Base-by-base conservation (phyloP, 2,888 invertebrate genomes). In the Linnaemya tessellans region DNA sequence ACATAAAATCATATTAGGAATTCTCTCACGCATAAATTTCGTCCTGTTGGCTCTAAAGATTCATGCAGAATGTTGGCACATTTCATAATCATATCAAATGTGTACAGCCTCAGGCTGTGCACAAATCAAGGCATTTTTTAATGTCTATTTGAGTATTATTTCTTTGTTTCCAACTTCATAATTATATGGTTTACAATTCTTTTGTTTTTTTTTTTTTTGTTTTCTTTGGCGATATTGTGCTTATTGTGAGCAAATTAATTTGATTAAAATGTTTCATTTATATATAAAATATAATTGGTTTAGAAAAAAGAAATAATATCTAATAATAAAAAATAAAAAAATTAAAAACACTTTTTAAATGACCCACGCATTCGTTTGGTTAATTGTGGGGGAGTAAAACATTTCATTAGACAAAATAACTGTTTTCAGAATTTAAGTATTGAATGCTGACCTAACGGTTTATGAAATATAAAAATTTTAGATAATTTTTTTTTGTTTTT, bases 11-110 rank as follows among this genome's bases (percentile, higher is more conserved):
- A 80, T 73, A 77, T 80, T 60, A 77, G 30, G 84, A 86, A 87
- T 87, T 87, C 86, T 86, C 87, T 87, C 87, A 87, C 87, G 87
- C 87, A 86, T 80, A 35, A 58, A 64, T 60, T 51, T 67, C 54
- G 58, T 70, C 43, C 62, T 60, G 38, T 41, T 67, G 22, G 22
- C 35, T 54, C 43, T 13, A 41, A 64, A 75, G 41, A 82, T 67
- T 51, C 75, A 54, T 62, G 71, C 58, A 30, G 20, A 46, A 54
- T 65, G 15, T 38, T 38, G 41, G 18, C 62, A 51, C 73, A 78
- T 54, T 54, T 82, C 71, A 77, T 62, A 80, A 82, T 71, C 81
- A 70, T 80, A 79, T 80, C 60, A 77, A 74, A 80, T 71, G 20
- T 68, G 22, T 51, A 68, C 54, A 51, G 87, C 82, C 80, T 70